Conservation (phyloP, 1,140 invertebrate genomes). For the Phortica variegata region DNA sequence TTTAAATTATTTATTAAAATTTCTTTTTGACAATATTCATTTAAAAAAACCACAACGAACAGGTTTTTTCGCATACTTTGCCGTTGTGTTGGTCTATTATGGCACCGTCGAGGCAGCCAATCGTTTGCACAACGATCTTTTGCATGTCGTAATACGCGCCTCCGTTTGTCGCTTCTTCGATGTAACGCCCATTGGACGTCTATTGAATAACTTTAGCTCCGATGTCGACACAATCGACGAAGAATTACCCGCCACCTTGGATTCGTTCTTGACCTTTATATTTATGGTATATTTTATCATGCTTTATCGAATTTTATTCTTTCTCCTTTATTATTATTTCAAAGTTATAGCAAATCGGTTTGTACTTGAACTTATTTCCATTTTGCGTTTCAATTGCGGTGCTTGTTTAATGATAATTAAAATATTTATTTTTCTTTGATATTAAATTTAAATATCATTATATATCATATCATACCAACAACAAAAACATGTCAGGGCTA, state of each 20-base stretch:
- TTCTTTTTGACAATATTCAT: too few relatives aligned
- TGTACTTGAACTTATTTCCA: constrained; percentile 15
- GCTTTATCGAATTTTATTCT: constrained; percentile 14
- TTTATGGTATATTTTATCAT: constrained; percentile 64
- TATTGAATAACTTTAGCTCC: constrained; percentile 83
- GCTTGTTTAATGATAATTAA: too few relatives aligned
- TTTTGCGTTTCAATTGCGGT: too few relatives aligned
- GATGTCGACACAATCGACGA: constrained; percentile 80
- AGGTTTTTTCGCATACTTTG: constrained; percentile 70
- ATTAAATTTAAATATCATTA: too few relatives aligned
- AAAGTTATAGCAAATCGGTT: constrained; percentile 19
- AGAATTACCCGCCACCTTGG: constrained; percentile 70
- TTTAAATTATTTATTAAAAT: too few relatives aligned
- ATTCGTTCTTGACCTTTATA: constrained; percentile 70
- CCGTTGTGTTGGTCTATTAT: constrained; percentile 67
- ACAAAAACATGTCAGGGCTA: background rate
- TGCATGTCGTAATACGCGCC: constrained; percentile 69
- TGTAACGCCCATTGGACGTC: constrained; percentile 79
- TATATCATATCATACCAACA: too few relatives aligned
- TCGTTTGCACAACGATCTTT: constrained; percentile 67
- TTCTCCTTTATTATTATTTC: constrained; percentile 59
- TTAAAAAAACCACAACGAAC: constrained; percentile 3
- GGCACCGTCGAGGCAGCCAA: constrained; percentile 71
- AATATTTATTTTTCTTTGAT: too few relatives aligned
- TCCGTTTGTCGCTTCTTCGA: constrained; percentile 80